phyloP scores from a whole-genome alignment of 2,113 vertebrate species.

The Abramis brama region DNA sequence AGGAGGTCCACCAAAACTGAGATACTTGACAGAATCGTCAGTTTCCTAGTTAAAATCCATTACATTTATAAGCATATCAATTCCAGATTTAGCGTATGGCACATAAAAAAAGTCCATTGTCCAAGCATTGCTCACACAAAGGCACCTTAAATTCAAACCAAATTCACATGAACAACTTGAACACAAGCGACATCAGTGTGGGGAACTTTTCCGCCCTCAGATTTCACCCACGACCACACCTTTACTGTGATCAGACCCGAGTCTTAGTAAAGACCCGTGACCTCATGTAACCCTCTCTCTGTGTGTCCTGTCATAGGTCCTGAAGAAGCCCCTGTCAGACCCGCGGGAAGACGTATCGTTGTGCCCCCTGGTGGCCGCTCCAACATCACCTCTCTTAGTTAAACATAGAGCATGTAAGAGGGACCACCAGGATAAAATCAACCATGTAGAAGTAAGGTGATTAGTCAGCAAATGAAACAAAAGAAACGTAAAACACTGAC shows the following conservation, averaged over 20 bases:
- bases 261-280: no score
- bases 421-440: constrained; percentile 50
- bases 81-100: neutral
- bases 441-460: constrained; percentile 60
- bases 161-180: no score
- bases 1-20: neutral
- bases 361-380: constrained; percentile 95
- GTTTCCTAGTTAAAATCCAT: neutral
- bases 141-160: no score
- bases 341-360: constrained; percentile 91
- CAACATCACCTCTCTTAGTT: constrained; percentile 97
- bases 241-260: no score
- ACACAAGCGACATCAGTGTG: no score
- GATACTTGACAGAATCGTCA: neutral
- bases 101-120: neutral
- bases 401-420: constrained; percentile 65
- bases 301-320: constrained; percentile 66
- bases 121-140: neutral
- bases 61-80: neutral
- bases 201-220: no score
- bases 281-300: no score
- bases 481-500: constrained; percentile 80
- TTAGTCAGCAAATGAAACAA: constrained; percentile 67
- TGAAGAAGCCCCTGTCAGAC: constrained; percentile 82
- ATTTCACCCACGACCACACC: no score